phyloP scores from a whole-genome alignment of 2,113 vertebrate genomes.

The Alouatta palliata region DNA sequence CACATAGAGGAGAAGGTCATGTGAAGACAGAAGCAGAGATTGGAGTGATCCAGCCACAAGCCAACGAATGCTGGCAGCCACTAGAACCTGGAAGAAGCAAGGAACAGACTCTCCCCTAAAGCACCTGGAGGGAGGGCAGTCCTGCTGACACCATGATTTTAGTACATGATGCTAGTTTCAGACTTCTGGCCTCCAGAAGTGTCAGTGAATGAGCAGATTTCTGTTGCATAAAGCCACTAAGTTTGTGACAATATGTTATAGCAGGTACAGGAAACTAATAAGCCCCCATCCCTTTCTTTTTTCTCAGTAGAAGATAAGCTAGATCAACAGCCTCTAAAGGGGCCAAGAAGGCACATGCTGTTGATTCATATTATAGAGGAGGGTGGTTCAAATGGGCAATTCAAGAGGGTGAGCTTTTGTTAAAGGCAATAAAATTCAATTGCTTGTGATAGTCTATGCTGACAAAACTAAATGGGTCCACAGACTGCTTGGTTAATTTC shows the following conservation, averaged over 20 bases:
- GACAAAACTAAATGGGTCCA: neutral
- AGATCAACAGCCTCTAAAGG: neutral
- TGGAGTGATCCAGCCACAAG: neutral
- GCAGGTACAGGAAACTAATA: neutral
- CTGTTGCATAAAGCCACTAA: slow-evolving; percentile 13
- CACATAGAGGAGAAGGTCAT: neutral
- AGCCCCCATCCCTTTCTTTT: neutral
- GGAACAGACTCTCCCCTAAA: neutral
- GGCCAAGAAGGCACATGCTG: neutral
- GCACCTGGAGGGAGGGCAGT: neutral
- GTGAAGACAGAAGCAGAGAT: neutral
- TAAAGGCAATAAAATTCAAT: slow-evolving; percentile 20
- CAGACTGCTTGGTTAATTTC: neutral
- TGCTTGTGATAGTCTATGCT: neutral
- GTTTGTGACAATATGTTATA: neutral
- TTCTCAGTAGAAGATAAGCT: neutral
- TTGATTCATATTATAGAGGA: neutral
- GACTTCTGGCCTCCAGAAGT: neutral
- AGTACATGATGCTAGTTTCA: neutral
- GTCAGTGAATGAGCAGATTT: neutral
- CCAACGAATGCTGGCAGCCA: neutral
- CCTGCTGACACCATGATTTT: neutral
- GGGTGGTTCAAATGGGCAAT: neutral
- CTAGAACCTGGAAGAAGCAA: neutral
- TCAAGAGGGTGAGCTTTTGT: neutral